Evolutionary conservation across 2,888 invertebrate species (phyloP).

Genomic region (Rotaria magnacalcarata): DNA sequence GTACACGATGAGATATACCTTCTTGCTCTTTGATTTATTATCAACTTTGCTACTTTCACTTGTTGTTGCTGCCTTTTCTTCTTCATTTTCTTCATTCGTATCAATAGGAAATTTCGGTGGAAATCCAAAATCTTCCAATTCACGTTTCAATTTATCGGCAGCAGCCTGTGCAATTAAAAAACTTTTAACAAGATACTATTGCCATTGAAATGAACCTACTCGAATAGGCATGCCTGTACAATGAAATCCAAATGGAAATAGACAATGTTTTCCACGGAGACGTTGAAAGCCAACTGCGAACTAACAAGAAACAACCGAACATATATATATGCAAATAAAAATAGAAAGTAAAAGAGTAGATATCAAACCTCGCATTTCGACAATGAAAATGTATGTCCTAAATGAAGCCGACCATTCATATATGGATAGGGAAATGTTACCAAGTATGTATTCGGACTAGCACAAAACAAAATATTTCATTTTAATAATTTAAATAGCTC

Average conservation of each 20-base stretch:
- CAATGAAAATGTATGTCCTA: constrained; percentile 92
- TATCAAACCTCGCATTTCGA: constrained; percentile 77
- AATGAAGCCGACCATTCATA: constrained; percentile 95
- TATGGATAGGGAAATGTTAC: constrained; percentile 96
- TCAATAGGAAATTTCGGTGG: constrained; percentile 78
- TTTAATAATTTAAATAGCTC: neutral
- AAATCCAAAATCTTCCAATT: constrained; percentile 82
- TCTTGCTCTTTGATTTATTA: constrained; percentile 79
- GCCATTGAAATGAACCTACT: constrained; percentile 64
- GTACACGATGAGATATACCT: constrained; percentile 63
- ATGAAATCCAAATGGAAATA: constrained; percentile 97
- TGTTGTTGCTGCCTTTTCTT: constrained; percentile 61
- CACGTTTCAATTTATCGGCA: constrained; percentile 89
- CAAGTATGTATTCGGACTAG: constrained; percentile 72
- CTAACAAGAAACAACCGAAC: constrained; percentile 53
- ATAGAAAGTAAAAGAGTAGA: constrained; percentile 61
- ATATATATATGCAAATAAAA: too few species aligned
- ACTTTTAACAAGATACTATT: neutral
- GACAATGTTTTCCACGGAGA: constrained; percentile 79
- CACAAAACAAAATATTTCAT: neutral
- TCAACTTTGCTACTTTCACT: constrained; percentile 62
- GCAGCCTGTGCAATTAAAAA: constrained; percentile 67
- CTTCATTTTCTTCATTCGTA: constrained; percentile 55
- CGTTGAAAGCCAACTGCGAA: constrained; percentile 85
- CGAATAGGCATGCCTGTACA: constrained; percentile 93